Base-by-base conservation (phyloP, 92 coral and sea anemone genomes). In the Muricea muricata region DNA sequence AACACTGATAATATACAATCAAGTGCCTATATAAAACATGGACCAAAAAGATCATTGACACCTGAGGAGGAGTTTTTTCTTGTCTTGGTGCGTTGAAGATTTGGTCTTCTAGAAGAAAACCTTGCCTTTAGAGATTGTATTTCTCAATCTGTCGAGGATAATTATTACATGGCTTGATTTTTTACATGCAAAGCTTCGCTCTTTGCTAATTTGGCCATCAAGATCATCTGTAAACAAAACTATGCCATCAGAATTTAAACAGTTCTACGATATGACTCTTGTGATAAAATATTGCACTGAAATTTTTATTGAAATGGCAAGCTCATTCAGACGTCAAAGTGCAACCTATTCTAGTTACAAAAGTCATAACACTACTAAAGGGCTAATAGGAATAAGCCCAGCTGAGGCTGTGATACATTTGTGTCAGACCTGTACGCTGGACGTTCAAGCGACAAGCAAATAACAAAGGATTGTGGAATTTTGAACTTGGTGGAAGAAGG, bases 381-480 rank as follows among this genome's bases (percentile, higher is more conserved):
- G 86, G 5, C 79, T 89, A 31, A 55, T 84, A 42, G 92, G 89
- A 17, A 89, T 85, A 66, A 87, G 76, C 42, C 82, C 57, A 70
- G 21, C 67, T 21, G 87, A 69, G 55, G 65, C 67, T 32, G 55
- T 77, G 20, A n/a, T n/a, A 25, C 67, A 25, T 77, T 77, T 54
- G 82, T 77, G 33, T 77, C 86, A 17, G 17, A 33, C 7, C 74
- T 86, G 31, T 72, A 86, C 23, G 87, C 87, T 70, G 92, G 92
- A 18, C 83, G 79, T 24, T 52, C 85, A 40, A 93, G 93, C 85
- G 93, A 93, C 65, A 87, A 87, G 47, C 90, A 93, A 46, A 90
- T 93, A 6, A 88, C 90, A 8, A 10, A 23, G 40, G 75, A 91
- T 75, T 81, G 86, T 79, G 92, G 92, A 18, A 70, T 90, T 57